Conservation (phyloP, 2,113 vertebrate species). For the Cyrtonyx montezumae region DNA sequence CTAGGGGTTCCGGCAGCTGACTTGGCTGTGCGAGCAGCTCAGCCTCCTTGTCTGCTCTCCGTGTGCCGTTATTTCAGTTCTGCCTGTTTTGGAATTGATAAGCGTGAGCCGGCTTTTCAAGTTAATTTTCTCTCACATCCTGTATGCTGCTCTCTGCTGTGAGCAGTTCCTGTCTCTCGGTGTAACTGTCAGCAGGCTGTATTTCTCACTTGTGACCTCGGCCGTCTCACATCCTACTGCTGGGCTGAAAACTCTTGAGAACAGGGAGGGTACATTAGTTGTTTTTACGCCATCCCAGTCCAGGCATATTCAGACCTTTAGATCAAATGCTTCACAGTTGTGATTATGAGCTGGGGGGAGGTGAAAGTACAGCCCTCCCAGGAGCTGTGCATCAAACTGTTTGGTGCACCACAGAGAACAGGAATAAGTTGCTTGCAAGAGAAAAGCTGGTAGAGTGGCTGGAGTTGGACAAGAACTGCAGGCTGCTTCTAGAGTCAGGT, state of each 20-base stretch:
- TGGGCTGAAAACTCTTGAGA: background rate
- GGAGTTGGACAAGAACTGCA: no score
- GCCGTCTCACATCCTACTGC: background rate
- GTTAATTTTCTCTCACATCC: background rate
- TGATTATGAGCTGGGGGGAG: background rate
- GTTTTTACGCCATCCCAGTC: background rate
- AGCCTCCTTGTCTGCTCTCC: fast-evolving
- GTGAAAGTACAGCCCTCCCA: background rate
- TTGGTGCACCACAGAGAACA: background rate
- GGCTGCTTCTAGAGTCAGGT: background rate
- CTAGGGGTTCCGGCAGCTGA: background rate
- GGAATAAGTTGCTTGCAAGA: background rate
- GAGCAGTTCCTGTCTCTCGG: background rate
- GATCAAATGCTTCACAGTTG: background rate
- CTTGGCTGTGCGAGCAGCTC: background rate
- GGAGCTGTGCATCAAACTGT: background rate
- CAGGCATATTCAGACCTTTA: background rate
- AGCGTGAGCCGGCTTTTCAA: background rate
- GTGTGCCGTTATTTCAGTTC: background rate
- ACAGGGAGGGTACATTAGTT: background rate
- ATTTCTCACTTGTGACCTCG: background rate
- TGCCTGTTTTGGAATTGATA: background rate
- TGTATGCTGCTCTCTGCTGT: background rate
- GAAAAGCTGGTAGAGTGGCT: no score
- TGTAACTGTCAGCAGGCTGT: background rate